A percentile compares a stretch with the other conserved stretches of the same genome.
Evolutionary conservation across 2,113 vertebrate species (phyloP).

Genomic region (Syrrhaptes paradoxus): DNA sequence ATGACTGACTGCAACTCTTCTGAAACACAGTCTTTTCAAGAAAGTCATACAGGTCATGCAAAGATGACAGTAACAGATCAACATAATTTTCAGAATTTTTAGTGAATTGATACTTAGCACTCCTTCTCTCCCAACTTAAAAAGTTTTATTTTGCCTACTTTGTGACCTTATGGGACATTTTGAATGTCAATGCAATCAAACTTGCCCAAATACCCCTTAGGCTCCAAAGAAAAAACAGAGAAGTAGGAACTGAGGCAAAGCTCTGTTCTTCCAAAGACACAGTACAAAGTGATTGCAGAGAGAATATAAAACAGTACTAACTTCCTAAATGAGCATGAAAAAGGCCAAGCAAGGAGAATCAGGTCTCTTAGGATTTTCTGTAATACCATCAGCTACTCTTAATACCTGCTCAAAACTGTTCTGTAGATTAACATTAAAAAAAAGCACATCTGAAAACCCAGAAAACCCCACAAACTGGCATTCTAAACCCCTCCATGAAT

Average conservation of each 20-base stretch:
- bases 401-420: constrained; percentile 25
- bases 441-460: background rate
- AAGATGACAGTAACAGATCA: background rate
- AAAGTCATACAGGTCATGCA: background rate
- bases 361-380: background rate
- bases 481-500: background rate
- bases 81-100: background rate
- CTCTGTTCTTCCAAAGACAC: constrained; percentile 2
- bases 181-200: background rate
- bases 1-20: background rate
- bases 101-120: background rate
- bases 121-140: background rate
- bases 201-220: background rate
- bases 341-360: constrained; percentile 8
- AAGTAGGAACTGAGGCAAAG: background rate
- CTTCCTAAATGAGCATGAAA: constrained; percentile 13
- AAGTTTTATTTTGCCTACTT: background rate
- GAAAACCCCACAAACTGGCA: background rate
- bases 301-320: background rate
- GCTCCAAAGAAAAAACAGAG: background rate
- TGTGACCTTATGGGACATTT: background rate
- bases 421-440: background rate
- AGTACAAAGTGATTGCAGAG: background rate
- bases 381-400: constrained; percentile 36
- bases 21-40: background rate